A percentile compares a stretch with the other conserved stretches of the same genome.
phyloP scores from a whole-genome alignment of 2,113 vertebrate genomes.

The Aepyceros melampus region DNA sequence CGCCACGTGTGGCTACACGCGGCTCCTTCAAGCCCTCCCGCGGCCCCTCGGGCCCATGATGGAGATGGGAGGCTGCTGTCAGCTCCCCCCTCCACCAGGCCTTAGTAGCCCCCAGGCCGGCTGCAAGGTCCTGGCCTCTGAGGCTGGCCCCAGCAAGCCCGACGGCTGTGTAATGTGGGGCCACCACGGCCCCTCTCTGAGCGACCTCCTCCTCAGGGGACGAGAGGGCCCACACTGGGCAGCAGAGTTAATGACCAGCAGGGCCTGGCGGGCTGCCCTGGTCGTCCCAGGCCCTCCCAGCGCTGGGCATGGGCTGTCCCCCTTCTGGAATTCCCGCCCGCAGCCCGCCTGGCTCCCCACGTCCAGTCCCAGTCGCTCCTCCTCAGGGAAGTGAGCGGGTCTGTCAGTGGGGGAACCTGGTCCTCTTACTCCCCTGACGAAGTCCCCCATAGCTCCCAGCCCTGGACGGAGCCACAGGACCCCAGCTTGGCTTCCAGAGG shows the following conservation, averaged over 20 bases:
- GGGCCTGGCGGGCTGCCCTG: not conserved
- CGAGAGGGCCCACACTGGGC: not conserved
- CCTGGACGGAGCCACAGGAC: not conserved
- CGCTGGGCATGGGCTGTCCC: rapidly evolving
- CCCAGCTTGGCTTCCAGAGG: not conserved
- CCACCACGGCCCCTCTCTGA: too few species aligned
- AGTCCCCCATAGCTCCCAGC: not conserved
- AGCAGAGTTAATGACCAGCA: not conserved
- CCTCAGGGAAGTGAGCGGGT: not conserved
- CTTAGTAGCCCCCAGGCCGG: not conserved
- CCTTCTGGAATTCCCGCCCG: not conserved
- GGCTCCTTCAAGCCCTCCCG: not conserved
- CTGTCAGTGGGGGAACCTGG: not conserved
- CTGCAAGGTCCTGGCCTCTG: not conserved
- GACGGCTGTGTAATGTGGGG: too few species aligned
- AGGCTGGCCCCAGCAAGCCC: not conserved
- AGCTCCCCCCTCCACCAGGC: too few species aligned
- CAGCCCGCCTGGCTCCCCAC: not conserved
- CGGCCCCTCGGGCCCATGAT: not conserved
- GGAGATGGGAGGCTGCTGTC: not conserved
- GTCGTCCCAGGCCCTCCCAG: too few species aligned
- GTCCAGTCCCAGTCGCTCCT: not conserved
- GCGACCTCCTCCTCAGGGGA: not conserved
- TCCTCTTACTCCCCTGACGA: not conserved
- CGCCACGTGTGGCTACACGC: not conserved